Base-by-base conservation (phyloP, 2,113 vertebrate species). In the Lanius ludovicianus region DNA sequence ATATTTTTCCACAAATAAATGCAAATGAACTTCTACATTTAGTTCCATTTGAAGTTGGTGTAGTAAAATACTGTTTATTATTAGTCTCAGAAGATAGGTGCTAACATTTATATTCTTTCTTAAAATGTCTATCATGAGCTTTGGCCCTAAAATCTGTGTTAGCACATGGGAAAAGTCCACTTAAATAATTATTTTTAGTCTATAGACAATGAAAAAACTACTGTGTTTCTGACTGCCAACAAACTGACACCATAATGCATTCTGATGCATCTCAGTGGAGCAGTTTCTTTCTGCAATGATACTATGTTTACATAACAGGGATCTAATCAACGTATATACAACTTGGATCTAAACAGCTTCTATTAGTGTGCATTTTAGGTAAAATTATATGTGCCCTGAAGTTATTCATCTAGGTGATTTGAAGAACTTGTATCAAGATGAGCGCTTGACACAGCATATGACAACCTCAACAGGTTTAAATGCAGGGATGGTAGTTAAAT, bases 401-500 rank as follows among this genome's bases (percentile, higher is more conserved):
- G 57, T 80, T 60, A 95, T 85, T 82, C 28, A 71, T 84, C 77
- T 69, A 84, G 78, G 78, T 95, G 78, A 76, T 93, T 55, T 90
- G 59, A 57, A 88, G 60, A 93, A 94, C 56, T 81, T 93, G 44
- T 52, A 65, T 92, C 68, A 89, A 82, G 82, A 67, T 47, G 39
- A 93, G 44, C 55, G 89, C 76, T 91, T 89, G 76, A 64, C 65
- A 77, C 20, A 57, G 75, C 62, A 68, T 44, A 56, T 0, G 35
- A 91, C 62, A 97, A 87, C n/a, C 27, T 85, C 64, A 87, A 90
- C 31, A 75, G 62, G 68, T 91, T 84, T 85, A 95, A 96, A 89
- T 71, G 44, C 87, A 93, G 90, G 93, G 69, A 90, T 41, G 42
- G 16, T 95, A 75, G 89, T 91, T 95, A 90, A 69, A 94, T 80